phyloP scores from a whole-genome alignment of 1,140 invertebrate species.

The Bombus huntii region DNA sequence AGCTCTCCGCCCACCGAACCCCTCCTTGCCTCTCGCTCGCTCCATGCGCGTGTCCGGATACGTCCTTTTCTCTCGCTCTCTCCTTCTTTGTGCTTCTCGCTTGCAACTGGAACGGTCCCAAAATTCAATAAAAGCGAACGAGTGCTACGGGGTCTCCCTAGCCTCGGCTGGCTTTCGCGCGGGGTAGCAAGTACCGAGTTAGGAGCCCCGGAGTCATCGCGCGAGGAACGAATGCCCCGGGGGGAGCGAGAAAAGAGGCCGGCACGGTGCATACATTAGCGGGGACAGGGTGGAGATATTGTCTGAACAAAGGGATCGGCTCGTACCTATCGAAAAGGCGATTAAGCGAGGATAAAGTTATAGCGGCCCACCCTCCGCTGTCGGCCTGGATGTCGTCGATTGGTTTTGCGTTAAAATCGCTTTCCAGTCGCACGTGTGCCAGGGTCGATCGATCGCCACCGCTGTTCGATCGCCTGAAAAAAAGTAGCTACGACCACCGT shows the following conservation, averaged over 20 bases:
- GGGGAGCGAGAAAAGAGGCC: constrained; percentile 55
- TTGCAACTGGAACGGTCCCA: constrained; percentile 79
- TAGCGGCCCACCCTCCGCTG: constrained; percentile 21
- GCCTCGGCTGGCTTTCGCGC: constrained; percentile 59
- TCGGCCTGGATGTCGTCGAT: constrained; percentile 50
- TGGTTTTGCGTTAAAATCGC: constrained; percentile 48
- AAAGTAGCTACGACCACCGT: background rate
- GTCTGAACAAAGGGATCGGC: constrained; percentile 74
- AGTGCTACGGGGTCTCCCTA: constrained; percentile 71
- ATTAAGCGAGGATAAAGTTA: constrained; percentile 73
- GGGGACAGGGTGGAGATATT: constrained; percentile 67
- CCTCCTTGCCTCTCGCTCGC: constrained; percentile 22
- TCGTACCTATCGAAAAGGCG: constrained; percentile 71
- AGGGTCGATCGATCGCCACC: background rate
- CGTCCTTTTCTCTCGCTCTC: background rate
- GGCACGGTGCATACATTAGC: constrained; percentile 79
- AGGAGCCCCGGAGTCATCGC: constrained; percentile 54
- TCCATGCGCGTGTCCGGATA: background rate
- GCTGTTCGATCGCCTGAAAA: background rate
- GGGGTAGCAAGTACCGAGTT: constrained; percentile 61
- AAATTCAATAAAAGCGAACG: constrained; percentile 82
- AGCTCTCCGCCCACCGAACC: constrained; percentile 69
- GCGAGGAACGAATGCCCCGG: constrained; percentile 38
- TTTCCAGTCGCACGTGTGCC: constrained; percentile 13
- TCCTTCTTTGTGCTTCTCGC: background rate